Percentiles rank a stretch among this genome's conserved stretches.
phyloP scores from a whole-genome alignment of 2,113 vertebrate species.

The Parotia lawesii region DNA sequence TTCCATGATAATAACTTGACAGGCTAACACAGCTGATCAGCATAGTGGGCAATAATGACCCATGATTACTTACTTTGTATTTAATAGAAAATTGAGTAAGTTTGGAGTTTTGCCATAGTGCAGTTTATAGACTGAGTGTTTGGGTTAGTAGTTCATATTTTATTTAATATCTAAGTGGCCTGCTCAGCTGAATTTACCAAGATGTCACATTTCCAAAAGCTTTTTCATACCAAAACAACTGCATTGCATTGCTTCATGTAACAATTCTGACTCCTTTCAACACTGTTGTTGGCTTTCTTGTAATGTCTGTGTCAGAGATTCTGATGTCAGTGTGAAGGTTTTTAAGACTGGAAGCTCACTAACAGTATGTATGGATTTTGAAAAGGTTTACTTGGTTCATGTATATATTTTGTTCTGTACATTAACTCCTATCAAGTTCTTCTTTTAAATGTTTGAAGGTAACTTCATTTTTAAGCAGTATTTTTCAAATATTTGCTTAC shows the following conservation, averaged over 20 bases:
- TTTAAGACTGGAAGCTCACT: not conserved
- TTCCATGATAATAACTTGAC: constrained; percentile 74
- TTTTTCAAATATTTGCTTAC: not conserved
- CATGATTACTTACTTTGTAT: constrained; percentile 82
- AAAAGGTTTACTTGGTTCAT: not conserved
- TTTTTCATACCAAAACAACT: not conserved
- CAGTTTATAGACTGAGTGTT: constrained; percentile 58
- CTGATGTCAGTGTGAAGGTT: not conserved
- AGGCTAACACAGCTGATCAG: constrained; percentile 77
- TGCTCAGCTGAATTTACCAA: not conserved
- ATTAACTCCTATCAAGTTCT: not conserved
- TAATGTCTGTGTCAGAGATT: not conserved
- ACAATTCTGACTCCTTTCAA: not conserved
- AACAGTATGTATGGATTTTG: not conserved
- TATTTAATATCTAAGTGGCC: not conserved
- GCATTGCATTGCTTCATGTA: not conserved
- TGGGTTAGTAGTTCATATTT: constrained; percentile 29
- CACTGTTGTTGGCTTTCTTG: not conserved
- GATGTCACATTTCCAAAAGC: not conserved
- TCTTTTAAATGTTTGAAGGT: not conserved
- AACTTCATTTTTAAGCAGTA: not conserved
- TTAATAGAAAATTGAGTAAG: constrained; percentile 79
- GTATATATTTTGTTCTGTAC: not conserved
- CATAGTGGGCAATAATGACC: constrained; percentile 81
- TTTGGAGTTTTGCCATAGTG: constrained; percentile 68